Conservation (phyloP, 2,113 vertebrate species). For the Formicarius rufipectus region DNA sequence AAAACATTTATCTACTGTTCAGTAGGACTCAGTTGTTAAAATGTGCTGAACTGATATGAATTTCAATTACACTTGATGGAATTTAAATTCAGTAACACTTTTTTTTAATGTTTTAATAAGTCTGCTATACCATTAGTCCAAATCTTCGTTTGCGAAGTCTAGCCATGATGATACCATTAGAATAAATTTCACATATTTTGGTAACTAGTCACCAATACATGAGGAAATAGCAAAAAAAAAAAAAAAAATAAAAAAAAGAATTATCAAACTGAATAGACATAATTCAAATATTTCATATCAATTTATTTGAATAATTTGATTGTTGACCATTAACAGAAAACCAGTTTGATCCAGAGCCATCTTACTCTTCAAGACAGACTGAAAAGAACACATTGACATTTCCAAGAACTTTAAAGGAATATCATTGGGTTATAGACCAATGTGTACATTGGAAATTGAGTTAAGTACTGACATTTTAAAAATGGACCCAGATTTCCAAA, state of each 20-base stretch:
- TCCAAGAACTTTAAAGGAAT: not conserved
- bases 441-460: not conserved
- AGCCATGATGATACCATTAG: not conserved
- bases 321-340: not conserved
- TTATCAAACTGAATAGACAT: not conserved
- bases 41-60: not conserved
- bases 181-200: not conserved
- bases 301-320: not conserved
- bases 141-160: no score
- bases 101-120: not conserved
- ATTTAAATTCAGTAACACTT: not conserved
- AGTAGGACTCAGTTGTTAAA: not conserved
- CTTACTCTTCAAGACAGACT: not conserved
- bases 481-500: not conserved
- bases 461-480: not conserved
- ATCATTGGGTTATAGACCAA: not conserved
- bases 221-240: not conserved
- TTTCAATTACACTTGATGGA: not conserved
- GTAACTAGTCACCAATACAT: not conserved
- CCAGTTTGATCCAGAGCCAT: not conserved
- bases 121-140: not conserved
- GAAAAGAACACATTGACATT: not conserved
- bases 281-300: not conserved
- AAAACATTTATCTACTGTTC: not conserved
- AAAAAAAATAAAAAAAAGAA: not conserved